Percentiles rank a stretch among this genome's conserved stretches.
phyloP scores from a whole-genome alignment of 2,888 invertebrate species.

The Heteropelma amictum region DNA sequence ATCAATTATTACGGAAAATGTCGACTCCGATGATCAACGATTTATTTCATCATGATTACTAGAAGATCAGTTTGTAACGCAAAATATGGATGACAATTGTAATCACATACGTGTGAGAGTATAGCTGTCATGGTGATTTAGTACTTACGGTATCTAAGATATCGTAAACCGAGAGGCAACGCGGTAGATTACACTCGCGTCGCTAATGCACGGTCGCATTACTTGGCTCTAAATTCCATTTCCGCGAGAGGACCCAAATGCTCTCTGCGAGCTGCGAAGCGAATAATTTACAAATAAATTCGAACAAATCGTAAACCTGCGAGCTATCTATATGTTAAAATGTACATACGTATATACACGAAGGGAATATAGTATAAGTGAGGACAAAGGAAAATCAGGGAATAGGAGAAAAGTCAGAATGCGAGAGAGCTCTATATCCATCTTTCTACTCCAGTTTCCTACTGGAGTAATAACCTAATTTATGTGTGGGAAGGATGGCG shows the following conservation, averaged over 20 bases:
- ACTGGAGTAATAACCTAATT: slow-evolving; percentile 43
- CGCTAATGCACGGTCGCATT: slow-evolving; percentile 55
- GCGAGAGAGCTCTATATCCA: slow-evolving; percentile 5
- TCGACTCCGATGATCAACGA: no score
- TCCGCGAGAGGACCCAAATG: slow-evolving; percentile 44
- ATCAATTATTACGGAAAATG: no score
- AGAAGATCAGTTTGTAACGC: no score
- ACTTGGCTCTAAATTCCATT: slow-evolving; percentile 47
- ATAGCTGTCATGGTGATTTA: not conserved
- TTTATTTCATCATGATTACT: no score
- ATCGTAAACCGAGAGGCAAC: slow-evolving; percentile 16
- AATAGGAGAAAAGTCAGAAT: slow-evolving; percentile 24
- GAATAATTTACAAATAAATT: slow-evolving; percentile 57
- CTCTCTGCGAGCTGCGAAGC: slow-evolving; percentile 47
- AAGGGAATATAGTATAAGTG: not conserved
- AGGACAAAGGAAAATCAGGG: slow-evolving; percentile 4
- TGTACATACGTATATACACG: not conserved
- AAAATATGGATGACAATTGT: no score
- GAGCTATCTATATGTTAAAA: not conserved
- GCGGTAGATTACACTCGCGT: slow-evolving; percentile 24
- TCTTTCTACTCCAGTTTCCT: slow-evolving; percentile 37
- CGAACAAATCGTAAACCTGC: slow-evolving; percentile 28
- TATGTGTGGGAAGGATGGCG: slow-evolving; percentile 30
- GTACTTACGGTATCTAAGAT: not conserved
- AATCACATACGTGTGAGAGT: no score